Evolutionary conservation across 37 sponge, comb jelly and placozoan species (phyloP), one percentile per base, ranked within the genome.

Genomic region (Ephydatia muelleri): DNA sequence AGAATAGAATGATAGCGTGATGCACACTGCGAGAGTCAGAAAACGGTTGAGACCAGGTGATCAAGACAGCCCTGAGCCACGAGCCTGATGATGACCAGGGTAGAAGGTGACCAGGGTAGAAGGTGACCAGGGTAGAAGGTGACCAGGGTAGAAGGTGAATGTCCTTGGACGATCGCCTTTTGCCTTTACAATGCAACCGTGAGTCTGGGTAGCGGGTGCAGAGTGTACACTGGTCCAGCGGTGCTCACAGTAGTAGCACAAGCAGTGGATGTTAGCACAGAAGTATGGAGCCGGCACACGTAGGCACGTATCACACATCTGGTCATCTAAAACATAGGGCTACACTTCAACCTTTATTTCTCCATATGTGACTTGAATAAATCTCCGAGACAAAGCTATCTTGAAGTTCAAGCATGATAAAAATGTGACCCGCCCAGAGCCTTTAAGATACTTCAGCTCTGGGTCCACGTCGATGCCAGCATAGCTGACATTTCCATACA

Each of bases 251-350:
- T 84, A 91, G 86, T 94, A 94, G 76, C 76, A 86, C 57, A 94
- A 89, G 84, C 95, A 94, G 75, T 83, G 84, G 69, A 94, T 83
- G 65, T 93, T 80, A 25, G 89, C 91, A 71, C 95, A 94, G 89
- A 88, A 94, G 83, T 85, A 94, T 30, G 95, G 95, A 37, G 95
- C 95, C 47, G 71, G 85, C 81, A 88, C 85, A 25, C 89, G 87
- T 49, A 79, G 67, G 74, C 86, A 76, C n/a, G n/a, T n/a, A n/a
- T n/a, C n/a, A n/a, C n/a, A n/a, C n/a, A n/a, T n/a, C n/a, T n/a
- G n/a, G n/a, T 94, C 95, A 71, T 94, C 95, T 38, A 94, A 75
- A 0, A 94, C 95, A 82, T 91, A 94, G 12, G 95, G 95, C 80
- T 94, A 91, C 47, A 94, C 82, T 72, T 94, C 95, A 34, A 94